Base-by-base conservation (phyloP, 2,113 vertebrate species). In the Elephas maximus region DNA sequence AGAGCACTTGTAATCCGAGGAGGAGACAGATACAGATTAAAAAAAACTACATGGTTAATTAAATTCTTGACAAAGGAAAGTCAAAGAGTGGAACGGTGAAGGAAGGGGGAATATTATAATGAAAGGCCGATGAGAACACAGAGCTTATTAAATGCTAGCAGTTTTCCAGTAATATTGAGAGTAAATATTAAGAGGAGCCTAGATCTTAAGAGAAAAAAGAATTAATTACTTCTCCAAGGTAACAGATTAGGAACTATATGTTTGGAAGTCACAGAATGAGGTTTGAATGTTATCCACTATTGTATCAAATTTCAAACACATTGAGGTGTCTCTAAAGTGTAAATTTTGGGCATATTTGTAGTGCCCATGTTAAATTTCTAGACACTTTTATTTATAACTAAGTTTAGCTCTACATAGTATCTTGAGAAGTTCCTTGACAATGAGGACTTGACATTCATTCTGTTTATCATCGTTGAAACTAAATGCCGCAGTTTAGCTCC, bases 281-380 rank as follows among this genome's bases (percentile, higher is more conserved):
- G 24, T n/a, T 3, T 48, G 53, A 78, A 44, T 69, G 12, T 88
- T 90, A 65, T 14, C 7, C 41, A 17, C 65, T 84, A 18, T 80
- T 88, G 11, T 62, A 41, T 91, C 78, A 94, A 33, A 76, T 88
- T 95, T 81, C 33, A 85, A 24, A 67, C 76, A 82, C 85, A 80
- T 88, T 48, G 65, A 44, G 76, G 79, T 93, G 71, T 48, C 7
- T 89, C 67, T 48, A 37, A 60, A n/a, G 21, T 90, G 3, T 87
- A 63, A 91, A 67, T 41, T 93, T 86, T 90, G 76, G 44, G 73
- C 44, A 48, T 41, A 96, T 44, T 95, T 90, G 23, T 83, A 45
- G 57, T 91, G 37, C 51, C 51, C 2, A 23, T 90, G 44, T 93
- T 97, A 41, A 82, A 65, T 97, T 78, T 93, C 26, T 21, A 74